Base-by-base conservation (phyloP, 2,888 invertebrate genomes). In the Lasioglossum zephyrum region DNA sequence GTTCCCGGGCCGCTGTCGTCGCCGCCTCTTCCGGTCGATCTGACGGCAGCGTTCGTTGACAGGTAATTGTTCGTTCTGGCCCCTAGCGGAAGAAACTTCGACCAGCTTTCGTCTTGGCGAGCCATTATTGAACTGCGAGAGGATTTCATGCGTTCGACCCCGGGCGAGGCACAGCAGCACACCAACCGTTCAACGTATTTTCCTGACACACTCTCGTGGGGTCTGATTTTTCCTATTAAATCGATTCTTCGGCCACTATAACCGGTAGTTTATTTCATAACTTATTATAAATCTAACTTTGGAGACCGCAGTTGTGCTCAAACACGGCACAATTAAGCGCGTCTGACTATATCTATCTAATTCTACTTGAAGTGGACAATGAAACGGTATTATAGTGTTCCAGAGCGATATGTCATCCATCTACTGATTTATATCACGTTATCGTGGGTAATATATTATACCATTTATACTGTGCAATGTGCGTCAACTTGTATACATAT, bases 1-100 rank as follows among this genome's bases (percentile, higher is more conserved):
- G 18, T 18, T 36, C n/a, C 4, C 22, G 49, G 63, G 57, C 22
- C 70, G 41, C 39, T 26, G 26, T 26, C 73, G 49, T 77, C 60
- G 18, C n/a, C 8, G n/a, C 66, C 69, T 69, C 39, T 69, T 69
- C 36, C 69, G 66, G 66, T 69, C 36, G 39, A 39, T 36, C 66
- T 31, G 66, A 66, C 66, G 69, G 9, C 18, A 22, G 69, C 36
- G 39, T 69, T 39, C 36, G 18, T 69, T 69, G 69, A 69, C 39
- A 69, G 39, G 69, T 39, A 69, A 69, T 69, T 69, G 39, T 39
- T 69, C 39, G 69, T 39, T 66, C 36, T 8, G 31, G 66, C 66
- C 26, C 26, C 60, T 31, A 26, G 26, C 60, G 60, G n/a, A 60
- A 26, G n/a, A 60, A 13, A 60, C 26, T 11, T 26, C 26, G 26